Evolutionary conservation across 2,888 invertebrate species (phyloP), one percentile per base, ranked within the genome.

Genomic region (Neoscelio sp.): DNA sequence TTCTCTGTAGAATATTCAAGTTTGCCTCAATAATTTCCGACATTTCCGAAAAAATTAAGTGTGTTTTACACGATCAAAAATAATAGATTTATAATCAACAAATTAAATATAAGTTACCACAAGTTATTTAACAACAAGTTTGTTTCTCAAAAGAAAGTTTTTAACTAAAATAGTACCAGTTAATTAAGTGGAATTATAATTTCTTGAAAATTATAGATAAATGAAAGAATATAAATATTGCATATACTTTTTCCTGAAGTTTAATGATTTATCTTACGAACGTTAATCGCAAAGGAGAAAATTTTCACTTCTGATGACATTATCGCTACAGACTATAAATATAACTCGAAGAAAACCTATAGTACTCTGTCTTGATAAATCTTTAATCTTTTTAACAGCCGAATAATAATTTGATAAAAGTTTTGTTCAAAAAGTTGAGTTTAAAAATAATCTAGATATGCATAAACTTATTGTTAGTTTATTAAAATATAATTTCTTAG

Each of bases 321-420:
- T 38, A 64, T 64, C 50, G 28, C 17, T 23, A 23, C n/a, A 26
- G 17, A 50, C 64, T 64, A 64, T 50, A 64, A 64, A 64, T 64
- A 64, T 26, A 35, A 10, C 50, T 50, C 7, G 28, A 50, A 60
- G 42, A 60, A 60, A 44, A 26, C 40, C 56, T 40, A 26, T 52
- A 56, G 10, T 28, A 35, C 15, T 28, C 13, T 26, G 26, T 23
- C 10, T 12, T 17, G 35, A 7, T 13, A 28, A 17, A 56, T 28
- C 40, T 56, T 40, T 56, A 38, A 52, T 12, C 23, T 26, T 23
- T 18, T 38, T 1, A 20, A 23, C 26, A 18, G 28, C 3, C 23
- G 6, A 23, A 6, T 23, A 4, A 23, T 23, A 23, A 23, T 23
- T 4, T 23, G 3, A 23, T 23, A 4, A 23, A 23, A 23, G 6